A percentile compares a stretch with the other conserved stretches of the same genome.
These are phyloP conservation scores for Neosilurus mollespiculum DNA, from an alignment of 2,797 vertebrate species.

Conservation along the genomic window DNA sequence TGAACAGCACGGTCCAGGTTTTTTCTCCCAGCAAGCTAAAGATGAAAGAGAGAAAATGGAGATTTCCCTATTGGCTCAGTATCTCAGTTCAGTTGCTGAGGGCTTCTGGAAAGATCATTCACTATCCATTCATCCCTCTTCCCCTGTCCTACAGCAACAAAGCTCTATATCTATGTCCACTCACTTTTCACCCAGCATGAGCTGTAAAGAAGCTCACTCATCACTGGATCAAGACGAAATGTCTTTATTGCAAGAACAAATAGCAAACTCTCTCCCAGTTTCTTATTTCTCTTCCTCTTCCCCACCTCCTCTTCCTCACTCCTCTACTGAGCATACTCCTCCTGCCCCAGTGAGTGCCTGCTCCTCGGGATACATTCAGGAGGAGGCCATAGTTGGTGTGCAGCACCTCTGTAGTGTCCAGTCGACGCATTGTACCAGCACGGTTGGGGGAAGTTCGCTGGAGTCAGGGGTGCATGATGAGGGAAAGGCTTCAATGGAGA, in stretches of 20 bases:
- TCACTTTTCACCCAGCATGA: constrained; percentile 59
- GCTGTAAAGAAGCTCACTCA: constrained; percentile 69
- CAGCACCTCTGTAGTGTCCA: constrained; percentile 64
- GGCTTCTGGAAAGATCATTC: constrained; percentile 62
- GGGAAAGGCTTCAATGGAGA: constrained; percentile 32
- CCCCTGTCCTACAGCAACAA: constrained; percentile 18
- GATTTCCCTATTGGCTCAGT: constrained; percentile 73
- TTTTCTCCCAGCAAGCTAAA: constrained; percentile 64
- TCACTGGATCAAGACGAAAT: constrained; percentile 65
- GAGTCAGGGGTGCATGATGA: constrained; percentile 33
- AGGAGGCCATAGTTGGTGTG: constrained; percentile 54
- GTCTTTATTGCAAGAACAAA: constrained; percentile 67
- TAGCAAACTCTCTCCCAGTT: constrained; percentile 69
- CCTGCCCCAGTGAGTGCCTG: constrained; percentile 41
- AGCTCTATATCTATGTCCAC: constrained; percentile 9
- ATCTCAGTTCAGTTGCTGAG: constrained; percentile 76
- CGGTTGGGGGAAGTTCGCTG: constrained; percentile 43
- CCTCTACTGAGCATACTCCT: constrained; percentile 39
- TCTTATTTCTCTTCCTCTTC: constrained; percentile 54
- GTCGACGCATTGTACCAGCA: constrained; percentile 53
- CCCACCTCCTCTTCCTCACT: constrained; percentile 46
- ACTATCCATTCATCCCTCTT: constrained; percentile 30
- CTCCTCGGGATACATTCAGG: constrained; percentile 59
- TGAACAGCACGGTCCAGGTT: constrained; percentile 63
- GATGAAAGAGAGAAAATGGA: constrained; percentile 72